Evolutionary conservation across 2,888 invertebrate species (phyloP).

Genomic region (Crossocerus cetratus): DNA sequence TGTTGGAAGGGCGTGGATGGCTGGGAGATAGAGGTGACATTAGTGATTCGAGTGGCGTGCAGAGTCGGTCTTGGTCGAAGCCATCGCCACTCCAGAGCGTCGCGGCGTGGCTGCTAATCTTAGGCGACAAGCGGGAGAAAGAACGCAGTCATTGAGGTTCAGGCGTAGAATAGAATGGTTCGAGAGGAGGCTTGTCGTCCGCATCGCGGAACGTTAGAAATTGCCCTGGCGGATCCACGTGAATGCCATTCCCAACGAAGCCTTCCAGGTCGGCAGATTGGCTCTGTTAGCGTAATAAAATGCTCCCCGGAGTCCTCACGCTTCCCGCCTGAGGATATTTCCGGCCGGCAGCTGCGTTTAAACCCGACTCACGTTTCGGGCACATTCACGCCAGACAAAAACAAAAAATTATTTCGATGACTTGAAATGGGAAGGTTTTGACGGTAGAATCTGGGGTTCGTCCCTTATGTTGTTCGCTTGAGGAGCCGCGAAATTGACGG

Average conservation of each 20-base stretch:
- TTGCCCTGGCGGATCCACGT: constrained; percentile 29
- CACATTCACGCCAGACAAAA: too few species aligned
- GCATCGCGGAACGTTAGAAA: constrained; percentile 54
- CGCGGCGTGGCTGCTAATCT: constrained; percentile 58
- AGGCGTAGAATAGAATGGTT: constrained; percentile 60
- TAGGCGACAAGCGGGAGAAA: constrained; percentile 44
- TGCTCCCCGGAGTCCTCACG: constrained; percentile 5
- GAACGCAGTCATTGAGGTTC: constrained; percentile 67
- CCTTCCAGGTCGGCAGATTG: constrained; percentile 29
- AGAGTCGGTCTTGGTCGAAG: constrained; percentile 28
- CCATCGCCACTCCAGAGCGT: constrained; percentile 40
- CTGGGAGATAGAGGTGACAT: neutral
- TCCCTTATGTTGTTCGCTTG: too few species aligned
- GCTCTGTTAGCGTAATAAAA: constrained; percentile 37
- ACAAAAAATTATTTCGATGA: too few species aligned
- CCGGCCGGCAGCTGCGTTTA: neutral
- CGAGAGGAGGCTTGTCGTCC: constrained; percentile 42
- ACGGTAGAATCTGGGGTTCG: too few species aligned
- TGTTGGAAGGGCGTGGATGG: too few species aligned
- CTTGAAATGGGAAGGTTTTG: too few species aligned
- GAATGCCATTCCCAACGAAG: constrained; percentile 50
- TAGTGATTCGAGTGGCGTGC: neutral
- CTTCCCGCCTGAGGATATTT: constrained; percentile 8
- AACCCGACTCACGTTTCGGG: too few species aligned
- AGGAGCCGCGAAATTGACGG: neutral